Evolutionary conservation across 2,888 invertebrate genomes (phyloP).

Genomic region (Noctua fimbriata): DNA sequence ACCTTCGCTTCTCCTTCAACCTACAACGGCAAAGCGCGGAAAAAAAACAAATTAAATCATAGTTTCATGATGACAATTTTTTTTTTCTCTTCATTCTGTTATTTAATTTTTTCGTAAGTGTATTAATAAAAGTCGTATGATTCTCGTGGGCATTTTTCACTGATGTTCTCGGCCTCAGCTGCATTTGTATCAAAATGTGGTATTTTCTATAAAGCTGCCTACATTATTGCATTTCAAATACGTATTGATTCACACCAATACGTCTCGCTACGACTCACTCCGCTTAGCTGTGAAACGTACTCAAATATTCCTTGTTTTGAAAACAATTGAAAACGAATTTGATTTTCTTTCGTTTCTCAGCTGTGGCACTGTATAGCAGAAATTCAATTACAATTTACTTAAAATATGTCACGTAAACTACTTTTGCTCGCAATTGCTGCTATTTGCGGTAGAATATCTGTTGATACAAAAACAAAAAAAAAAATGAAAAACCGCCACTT

Average conservation of each 20-base stretch:
- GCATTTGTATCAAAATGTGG: no score
- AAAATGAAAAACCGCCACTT: not conserved
- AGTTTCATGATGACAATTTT: no score
- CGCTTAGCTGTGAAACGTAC: constrained; percentile 13
- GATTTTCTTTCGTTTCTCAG: constrained; percentile 16
- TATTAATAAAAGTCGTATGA: no score
- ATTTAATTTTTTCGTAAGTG: no score
- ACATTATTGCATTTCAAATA: constrained; percentile 31
- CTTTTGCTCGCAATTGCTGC: not conserved
- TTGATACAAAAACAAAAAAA: not conserved
- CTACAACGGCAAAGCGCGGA: no score
- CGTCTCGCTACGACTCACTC: not conserved
- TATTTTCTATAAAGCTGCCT: not conserved
- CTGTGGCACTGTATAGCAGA: constrained; percentile 1
- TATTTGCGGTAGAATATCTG: not conserved
- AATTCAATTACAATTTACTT: constrained; percentile 22
- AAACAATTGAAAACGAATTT: constrained; percentile 24
- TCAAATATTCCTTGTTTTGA: constrained; percentile 23
- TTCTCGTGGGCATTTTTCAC: no score
- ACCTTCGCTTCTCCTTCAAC: no score
- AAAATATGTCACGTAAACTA: constrained; percentile 7
- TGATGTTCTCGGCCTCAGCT: no score
- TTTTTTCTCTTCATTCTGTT: no score
- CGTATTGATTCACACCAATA: not conserved
- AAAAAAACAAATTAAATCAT: no score